A percentile compares a stretch with the other conserved stretches of the same genome.
Evolutionary conservation across 2,797 vertebrate genomes (phyloP).

Genomic region (Gymnopithys bicolor): DNA sequence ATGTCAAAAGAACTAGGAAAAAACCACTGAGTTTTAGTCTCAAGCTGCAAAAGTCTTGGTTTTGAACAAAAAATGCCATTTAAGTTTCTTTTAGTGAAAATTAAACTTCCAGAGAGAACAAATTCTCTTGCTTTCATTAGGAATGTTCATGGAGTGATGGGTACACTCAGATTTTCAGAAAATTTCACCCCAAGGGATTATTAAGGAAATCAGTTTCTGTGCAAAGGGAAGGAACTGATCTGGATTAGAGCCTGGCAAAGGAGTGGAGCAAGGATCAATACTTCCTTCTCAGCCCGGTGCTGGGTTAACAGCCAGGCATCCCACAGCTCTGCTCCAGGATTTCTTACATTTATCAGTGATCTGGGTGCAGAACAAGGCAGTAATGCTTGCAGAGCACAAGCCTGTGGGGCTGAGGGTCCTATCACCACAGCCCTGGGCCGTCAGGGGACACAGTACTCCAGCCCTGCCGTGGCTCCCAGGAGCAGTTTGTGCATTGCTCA

Average conservation of each 20-base stretch:
- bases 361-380: neutral
- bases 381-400: neutral
- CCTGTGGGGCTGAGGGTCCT: rapidly evolving
- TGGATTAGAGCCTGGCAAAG: neutral
- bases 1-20: neutral
- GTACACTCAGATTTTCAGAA: neutral
- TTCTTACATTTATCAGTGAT: neutral
- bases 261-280: neutral
- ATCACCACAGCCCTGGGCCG: rapidly evolving
- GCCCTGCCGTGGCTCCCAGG: rapidly evolving
- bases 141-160: neutral
- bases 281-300: neutral
- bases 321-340: neutral
- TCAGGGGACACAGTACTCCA: neutral
- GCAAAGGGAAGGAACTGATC: neutral
- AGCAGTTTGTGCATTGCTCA: neutral
- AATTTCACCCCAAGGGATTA: neutral
- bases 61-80: neutral
- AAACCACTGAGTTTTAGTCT: neutral
- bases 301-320: neutral
- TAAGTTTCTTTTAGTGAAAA: neutral
- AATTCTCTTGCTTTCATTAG: neutral
- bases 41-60: neutral
- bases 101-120: neutral
- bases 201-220: neutral